These are phyloP conservation scores for Papilio machaon DNA, from an alignment of 1,140 invertebrate species.

Conservation along the genomic window DNA sequence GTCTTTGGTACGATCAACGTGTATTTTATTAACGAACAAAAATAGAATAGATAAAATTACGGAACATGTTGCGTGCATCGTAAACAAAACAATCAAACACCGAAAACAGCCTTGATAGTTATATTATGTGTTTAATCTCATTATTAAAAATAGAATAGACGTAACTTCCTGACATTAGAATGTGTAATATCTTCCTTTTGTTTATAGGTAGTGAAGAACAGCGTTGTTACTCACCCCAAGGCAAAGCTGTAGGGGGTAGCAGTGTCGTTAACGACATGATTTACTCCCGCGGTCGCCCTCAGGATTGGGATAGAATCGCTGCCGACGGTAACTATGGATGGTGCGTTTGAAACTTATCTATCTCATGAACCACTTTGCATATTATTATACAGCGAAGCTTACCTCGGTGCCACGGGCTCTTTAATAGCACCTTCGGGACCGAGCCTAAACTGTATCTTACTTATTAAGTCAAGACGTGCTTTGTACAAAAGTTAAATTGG, in stretches of 20 bases:
- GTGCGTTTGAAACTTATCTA: slow-evolving; percentile 47
- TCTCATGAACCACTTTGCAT: slow-evolving; percentile 39
- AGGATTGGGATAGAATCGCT: slow-evolving; percentile 82
- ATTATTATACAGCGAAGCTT: slow-evolving; percentile 3
- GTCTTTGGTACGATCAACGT: neutral
- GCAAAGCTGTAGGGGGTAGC: slow-evolving; percentile 81
- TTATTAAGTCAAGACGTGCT: slow-evolving; percentile 37
- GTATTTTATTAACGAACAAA: slow-evolving; percentile 2
- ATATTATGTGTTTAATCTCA: neutral
- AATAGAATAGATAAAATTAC: neutral
- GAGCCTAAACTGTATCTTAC: slow-evolving; percentile 33
- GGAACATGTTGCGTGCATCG: too few relatives aligned
- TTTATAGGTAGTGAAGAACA: slow-evolving; percentile 68
- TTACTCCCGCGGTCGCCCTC: slow-evolving; percentile 80
- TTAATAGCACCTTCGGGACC: slow-evolving; percentile 29
- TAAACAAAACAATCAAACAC: too few relatives aligned
- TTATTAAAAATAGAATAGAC: neutral
- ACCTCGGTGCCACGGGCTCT: slow-evolving; percentile 13
- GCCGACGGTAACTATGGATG: slow-evolving; percentile 63
- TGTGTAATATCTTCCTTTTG: neutral
- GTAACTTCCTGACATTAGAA: neutral
- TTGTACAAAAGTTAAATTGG: slow-evolving; percentile 29
- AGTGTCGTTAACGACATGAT: slow-evolving; percentile 82
- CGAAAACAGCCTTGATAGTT: too few relatives aligned
- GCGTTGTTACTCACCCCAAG: slow-evolving; percentile 79